These are phyloP conservation scores for Pluvialis apricaria DNA, from an alignment of 2,113 vertebrate genomes.

Conservation along the genomic window DNA sequence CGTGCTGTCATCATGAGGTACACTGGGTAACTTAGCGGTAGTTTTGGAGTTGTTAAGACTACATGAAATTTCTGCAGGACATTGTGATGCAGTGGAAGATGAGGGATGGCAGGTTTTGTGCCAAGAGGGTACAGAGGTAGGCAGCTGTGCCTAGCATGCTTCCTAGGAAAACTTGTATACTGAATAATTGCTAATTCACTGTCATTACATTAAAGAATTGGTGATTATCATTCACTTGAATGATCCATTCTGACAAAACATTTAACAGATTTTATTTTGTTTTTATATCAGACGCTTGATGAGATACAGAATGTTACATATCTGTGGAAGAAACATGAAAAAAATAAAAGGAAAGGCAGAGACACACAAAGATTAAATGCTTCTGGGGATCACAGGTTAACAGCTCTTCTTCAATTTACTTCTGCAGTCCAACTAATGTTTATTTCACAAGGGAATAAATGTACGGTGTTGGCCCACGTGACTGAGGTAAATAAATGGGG, in stretches of 20 bases:
- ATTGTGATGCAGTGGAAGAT: not conserved
- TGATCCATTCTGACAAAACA: not conserved
- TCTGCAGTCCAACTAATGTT: not conserved
- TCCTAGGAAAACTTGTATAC: not conserved
- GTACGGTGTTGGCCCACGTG: not conserved
- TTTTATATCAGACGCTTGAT: not conserved
- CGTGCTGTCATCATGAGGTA: not conserved
- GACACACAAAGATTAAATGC: rapidly evolving
- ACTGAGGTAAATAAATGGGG: not conserved
- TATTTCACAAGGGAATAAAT: not conserved
- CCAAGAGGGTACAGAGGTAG: not conserved
- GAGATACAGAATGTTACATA: not conserved
- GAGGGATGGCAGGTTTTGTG: not conserved
- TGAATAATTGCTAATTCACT: not conserved
- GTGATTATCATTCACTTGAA: not conserved
- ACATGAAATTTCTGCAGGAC: not conserved
- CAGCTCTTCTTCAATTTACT: not conserved
- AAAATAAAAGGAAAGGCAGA: not conserved
- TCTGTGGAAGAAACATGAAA: not conserved
- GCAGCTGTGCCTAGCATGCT: not conserved
- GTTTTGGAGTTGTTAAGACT: not conserved
- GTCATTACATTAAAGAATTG: not conserved
- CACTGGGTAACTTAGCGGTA: rapidly evolving
- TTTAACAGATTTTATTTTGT: not conserved
- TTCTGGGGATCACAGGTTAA: not conserved